A percentile compares a stretch with the other conserved stretches of the same genome.
These are phyloP conservation scores for Hirundo rustica DNA, from an alignment of 2,797 vertebrate species.

Conservation along the genomic window DNA sequence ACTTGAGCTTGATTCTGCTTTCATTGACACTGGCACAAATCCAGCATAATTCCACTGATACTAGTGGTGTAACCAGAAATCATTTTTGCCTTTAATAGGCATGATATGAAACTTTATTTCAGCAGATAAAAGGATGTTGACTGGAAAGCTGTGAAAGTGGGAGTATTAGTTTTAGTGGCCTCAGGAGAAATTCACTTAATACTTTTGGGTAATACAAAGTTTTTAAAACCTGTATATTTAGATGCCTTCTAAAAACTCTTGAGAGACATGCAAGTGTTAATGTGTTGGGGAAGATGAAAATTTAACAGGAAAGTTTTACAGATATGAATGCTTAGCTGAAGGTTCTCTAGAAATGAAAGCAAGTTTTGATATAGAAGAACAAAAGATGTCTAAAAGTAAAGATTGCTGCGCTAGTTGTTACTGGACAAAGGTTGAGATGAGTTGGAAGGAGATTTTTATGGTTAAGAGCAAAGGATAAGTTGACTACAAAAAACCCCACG, in stretches of 20 bases:
- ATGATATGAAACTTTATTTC: background rate
- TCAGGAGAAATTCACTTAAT: background rate
- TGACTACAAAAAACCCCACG: too few relatives aligned
- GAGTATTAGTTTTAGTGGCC: background rate
- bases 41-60: background rate
- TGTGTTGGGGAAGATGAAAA: too few relatives aligned
- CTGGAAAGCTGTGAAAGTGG: background rate
- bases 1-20: background rate
- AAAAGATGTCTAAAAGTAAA: too few relatives aligned
- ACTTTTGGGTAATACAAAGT: background rate
- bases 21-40: background rate
- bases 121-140: background rate
- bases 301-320: too few relatives aligned
- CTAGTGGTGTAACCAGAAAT: background rate
- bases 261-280: background rate
- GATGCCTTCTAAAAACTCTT: background rate
- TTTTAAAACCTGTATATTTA: background rate
- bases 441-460: too few relatives aligned
- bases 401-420: too few relatives aligned
- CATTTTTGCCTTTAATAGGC: background rate
- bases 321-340: too few relatives aligned
- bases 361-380: too few relatives aligned
- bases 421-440: too few relatives aligned
- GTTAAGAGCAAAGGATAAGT: too few relatives aligned
- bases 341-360: too few relatives aligned